phyloP scores from a whole-genome alignment of 2,888 invertebrate genomes.

The Chrysolina haemoptera region DNA sequence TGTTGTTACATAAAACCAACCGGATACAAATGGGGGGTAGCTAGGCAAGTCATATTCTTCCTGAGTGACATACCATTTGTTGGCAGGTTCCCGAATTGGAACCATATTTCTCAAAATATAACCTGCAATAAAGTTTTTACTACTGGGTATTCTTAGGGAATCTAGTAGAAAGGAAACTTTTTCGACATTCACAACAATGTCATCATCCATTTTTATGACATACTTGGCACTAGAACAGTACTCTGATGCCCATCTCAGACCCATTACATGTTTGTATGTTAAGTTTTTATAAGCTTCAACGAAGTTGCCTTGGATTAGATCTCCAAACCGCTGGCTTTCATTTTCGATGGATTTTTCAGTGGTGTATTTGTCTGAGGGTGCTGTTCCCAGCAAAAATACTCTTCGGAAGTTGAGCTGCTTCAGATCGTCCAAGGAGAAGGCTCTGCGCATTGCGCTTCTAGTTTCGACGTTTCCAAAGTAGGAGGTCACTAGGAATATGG shows the following conservation, averaged over 20 bases:
- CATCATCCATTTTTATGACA: conserved; percentile 87
- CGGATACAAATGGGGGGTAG: conserved; percentile 86
- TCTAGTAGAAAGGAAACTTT: conserved; percentile 71
- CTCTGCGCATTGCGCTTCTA: conserved; percentile 79
- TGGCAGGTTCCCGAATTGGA: conserved; percentile 78
- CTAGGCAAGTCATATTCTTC: conserved; percentile 75
- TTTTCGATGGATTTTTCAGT: conserved; percentile 74
- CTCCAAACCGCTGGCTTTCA: conserved; percentile 78
- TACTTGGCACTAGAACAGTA: conserved; percentile 76
- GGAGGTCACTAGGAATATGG: conserved; percentile 80
- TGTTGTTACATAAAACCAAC: conserved; percentile 88
- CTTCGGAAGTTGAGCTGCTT: conserved; percentile 74
- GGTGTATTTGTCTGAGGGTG: conserved; percentile 71
- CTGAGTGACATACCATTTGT: conserved; percentile 86
- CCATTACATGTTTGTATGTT: conserved; percentile 89
- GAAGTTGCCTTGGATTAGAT: conserved; percentile 85
- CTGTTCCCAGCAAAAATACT: conserved; percentile 80
- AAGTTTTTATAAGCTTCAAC: conserved; percentile 84
- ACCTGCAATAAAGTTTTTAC: conserved; percentile 74
- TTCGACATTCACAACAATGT: conserved; percentile 81
- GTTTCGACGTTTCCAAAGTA: conserved; percentile 81
- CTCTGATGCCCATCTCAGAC: conserved; percentile 81
- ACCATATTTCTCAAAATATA: conserved; percentile 77
- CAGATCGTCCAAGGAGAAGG: conserved; percentile 76
- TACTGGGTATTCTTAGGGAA: conserved; percentile 59